Evolutionary conservation across 1,140 invertebrate genomes (phyloP), one percentile per base, ranked within the genome.

Genomic region (Vanessa atalanta): DNA sequence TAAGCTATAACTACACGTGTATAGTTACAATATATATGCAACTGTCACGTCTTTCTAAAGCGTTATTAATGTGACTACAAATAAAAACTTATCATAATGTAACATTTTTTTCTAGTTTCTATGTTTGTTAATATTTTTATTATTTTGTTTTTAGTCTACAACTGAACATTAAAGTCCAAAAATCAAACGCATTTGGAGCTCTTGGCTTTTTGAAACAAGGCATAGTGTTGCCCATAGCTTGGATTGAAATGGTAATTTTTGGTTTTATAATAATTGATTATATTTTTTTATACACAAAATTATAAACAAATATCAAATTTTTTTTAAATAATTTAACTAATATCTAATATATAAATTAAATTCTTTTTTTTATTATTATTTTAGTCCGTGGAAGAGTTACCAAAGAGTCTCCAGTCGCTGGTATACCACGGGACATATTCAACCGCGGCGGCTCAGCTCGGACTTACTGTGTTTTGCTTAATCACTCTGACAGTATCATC

Each of bases 391-490:
- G 86, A 88, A 67, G 87, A 93, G 43, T 75, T 93, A 14, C 93
- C 93, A 37, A 85, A 91, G 69, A 86, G 86, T 51, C 67, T 93
- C 1, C 75, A 83, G 16, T 83, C 88, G 0, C 78, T 93, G 0
- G 83, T 93, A 0, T 93, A 93, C 80, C 93, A 93, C 73, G 93
- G 92, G 2, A 93, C 93, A 0, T 93, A 85, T 76, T 93, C 92
- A 0, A 92, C 92, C 0, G 90, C 89, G 3, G 91, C 91, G 0
- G 84, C 81, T 0, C 87, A 90, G 57, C 78, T 93, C 0, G 88
- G 85, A 0, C 76, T 93, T 0, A 87, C 82, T 0, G 87, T 89
- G 3, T 86, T 86, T 16, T 90, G 85, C 60, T 78, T 89, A 0
- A 53, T 88, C 26, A 60, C 85, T 0, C 72, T 93, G 0, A 69